A percentile compares a stretch with the other conserved stretches of the same genome.
Conservation (phyloP, 2,113 vertebrate genomes). For the Bos indicus region DNA sequence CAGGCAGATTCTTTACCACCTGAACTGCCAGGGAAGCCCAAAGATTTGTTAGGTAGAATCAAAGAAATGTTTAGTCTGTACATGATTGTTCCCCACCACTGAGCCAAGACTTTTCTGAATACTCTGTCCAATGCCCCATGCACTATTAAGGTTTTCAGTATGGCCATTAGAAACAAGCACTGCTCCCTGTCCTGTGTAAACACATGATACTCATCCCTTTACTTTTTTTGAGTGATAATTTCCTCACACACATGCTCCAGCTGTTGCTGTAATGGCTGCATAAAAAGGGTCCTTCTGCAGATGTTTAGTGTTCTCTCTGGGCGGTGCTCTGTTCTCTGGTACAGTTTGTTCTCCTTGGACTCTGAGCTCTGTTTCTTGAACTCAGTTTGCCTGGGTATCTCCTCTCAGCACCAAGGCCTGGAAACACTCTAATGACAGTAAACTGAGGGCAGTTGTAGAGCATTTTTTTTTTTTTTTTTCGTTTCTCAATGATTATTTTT, state of each 20-base stretch:
- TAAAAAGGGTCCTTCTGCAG: background rate
- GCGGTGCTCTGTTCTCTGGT: background rate
- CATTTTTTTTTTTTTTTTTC: background rate
- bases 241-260: background rate
- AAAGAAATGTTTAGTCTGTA: slow-evolving; percentile 4
- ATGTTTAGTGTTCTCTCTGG: background rate
- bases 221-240: background rate
- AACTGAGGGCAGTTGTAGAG: background rate
- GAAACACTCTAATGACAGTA: background rate
- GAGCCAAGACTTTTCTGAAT: background rate
- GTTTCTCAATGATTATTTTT: background rate
- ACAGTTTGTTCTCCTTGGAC: background rate
- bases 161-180: background rate
- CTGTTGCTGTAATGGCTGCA: background rate
- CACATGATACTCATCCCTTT: background rate
- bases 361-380: background rate
- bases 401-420: background rate
- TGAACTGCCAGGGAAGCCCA: background rate
- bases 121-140: background rate
- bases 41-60: background rate
- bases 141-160: background rate
- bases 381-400: background rate
- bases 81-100: background rate
- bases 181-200: background rate
- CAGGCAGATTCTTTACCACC: background rate